Percentiles rank a stretch among this genome's conserved stretches.
phyloP scores from a whole-genome alignment of 1,140 invertebrate genomes.

The Lordiphosa mommai region DNA sequence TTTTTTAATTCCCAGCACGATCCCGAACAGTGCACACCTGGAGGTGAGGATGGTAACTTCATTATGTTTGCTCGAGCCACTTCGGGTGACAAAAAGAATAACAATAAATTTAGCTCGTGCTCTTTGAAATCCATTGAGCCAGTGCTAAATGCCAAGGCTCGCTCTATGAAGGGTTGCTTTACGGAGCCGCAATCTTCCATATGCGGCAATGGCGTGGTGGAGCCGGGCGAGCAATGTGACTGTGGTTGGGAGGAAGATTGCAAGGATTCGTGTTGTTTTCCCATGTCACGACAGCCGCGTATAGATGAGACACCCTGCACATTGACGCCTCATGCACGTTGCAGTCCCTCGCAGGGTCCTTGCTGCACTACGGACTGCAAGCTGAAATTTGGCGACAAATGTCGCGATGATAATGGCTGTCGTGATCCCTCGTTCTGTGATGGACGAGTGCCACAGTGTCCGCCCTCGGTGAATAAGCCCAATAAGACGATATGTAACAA shows the following conservation, averaged over 20 bases:
- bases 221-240: slow-evolving; percentile 97
- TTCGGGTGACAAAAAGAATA: slow-evolving; percentile 97
- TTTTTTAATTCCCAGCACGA: slow-evolving; percentile 88
- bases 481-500: slow-evolving; percentile 97
- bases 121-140: slow-evolving; percentile 97
- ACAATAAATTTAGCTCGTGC: slow-evolving; percentile 96
- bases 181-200: slow-evolving; percentile 93
- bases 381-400: slow-evolving; percentile 92
- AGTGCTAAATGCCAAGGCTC: slow-evolving; percentile 94
- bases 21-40: slow-evolving; percentile 94
- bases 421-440: slow-evolving; percentile 94
- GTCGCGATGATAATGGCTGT: slow-evolving; percentile 96
- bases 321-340: slow-evolving; percentile 84
- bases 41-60: slow-evolving; percentile 97
- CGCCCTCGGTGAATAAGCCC: slow-evolving; percentile 93
- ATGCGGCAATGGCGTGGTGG: slow-evolving; percentile 98
- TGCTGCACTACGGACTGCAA: slow-evolving; percentile 95
- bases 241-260: slow-evolving; percentile 99
- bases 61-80: slow-evolving; percentile 99
- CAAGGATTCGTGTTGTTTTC: slow-evolving; percentile 95
- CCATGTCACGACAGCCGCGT: slow-evolving; percentile 88
- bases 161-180: slow-evolving; percentile 94
- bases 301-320: slow-evolving; percentile 90
- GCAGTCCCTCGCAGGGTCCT: slow-evolving; percentile 87
- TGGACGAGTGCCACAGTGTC: slow-evolving; percentile 90